Evolutionary conservation across 2,113 vertebrate genomes (phyloP).

Genomic region (Syrrhaptes paradoxus): DNA sequence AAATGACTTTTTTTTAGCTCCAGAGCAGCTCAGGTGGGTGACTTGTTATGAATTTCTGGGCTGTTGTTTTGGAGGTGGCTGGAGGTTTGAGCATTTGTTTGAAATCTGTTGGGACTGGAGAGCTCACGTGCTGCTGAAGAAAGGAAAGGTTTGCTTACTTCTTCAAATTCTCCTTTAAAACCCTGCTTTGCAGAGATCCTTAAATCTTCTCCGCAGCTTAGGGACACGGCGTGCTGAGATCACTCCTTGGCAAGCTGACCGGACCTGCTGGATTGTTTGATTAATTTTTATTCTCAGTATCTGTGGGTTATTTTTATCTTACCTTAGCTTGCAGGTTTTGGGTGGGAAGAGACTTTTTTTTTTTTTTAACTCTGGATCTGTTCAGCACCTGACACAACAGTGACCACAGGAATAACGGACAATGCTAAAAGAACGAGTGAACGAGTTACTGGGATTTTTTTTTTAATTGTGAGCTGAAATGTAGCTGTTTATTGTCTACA

Average conservation of each 20-base stretch:
- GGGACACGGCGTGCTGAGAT: not conserved
- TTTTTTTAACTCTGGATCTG: not conserved
- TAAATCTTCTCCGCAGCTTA: not conserved
- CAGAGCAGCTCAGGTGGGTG: not conserved
- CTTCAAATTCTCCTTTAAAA: not conserved
- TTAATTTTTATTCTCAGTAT: not conserved
- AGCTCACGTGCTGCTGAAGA: not conserved
- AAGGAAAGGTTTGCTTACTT: not conserved
- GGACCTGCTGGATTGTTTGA: not conserved
- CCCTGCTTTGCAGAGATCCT: not conserved
- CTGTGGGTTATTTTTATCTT: not conserved
- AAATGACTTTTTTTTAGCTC: not conserved
- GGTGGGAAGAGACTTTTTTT: not conserved
- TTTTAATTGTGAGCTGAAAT: not conserved
- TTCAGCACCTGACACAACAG: not conserved
- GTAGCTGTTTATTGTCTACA: not conserved
- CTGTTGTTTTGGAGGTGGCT: not conserved
- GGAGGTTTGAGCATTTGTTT: not conserved
- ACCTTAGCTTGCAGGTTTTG: not conserved
- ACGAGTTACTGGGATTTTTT: not conserved
- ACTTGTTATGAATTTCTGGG: not conserved
- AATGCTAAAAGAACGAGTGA: not conserved
- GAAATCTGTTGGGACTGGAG: not conserved
- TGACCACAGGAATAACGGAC: not conserved
- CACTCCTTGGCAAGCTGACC: not conserved